Evolutionary conservation across 2,888 invertebrate genomes (phyloP).

Genomic region (Cosmorhoe ocellata): DNA sequence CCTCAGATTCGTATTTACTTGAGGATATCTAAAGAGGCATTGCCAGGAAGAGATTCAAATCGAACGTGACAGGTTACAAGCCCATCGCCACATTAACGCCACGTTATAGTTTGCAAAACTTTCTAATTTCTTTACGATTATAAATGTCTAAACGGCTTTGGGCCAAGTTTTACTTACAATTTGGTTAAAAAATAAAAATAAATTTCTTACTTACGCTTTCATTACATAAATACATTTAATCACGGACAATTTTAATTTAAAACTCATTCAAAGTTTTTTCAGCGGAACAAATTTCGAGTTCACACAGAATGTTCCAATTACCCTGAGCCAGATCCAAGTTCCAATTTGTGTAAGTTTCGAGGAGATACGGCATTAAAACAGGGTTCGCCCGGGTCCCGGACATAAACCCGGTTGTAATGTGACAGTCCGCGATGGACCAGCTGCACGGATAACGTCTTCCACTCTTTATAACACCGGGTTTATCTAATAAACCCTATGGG

Average conservation of each 20-base stretch:
- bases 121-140: too few relatives aligned
- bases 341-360: constrained; percentile 58
- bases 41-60: too few relatives aligned
- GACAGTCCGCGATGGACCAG: constrained; percentile 61
- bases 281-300: constrained; percentile 40
- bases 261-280: constrained; percentile 20
- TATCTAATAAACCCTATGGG: constrained; percentile 64
- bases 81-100: too few relatives aligned
- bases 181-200: too few relatives aligned
- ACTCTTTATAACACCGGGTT: constrained; percentile 61
- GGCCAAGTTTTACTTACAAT: too few relatives aligned
- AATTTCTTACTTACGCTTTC: too few relatives aligned
- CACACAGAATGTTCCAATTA: constrained; percentile 50
- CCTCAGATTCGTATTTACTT: too few relatives aligned
- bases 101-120: too few relatives aligned
- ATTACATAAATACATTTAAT: neutral
- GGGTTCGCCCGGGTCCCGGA: constrained; percentile 41
- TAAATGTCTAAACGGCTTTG: too few relatives aligned
- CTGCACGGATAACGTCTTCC: constrained; percentile 60
- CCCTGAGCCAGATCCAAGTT: constrained; percentile 46
- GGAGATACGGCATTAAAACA: constrained; percentile 45
- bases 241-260: constrained; percentile 11
- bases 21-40: too few relatives aligned
- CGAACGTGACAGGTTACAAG: too few relatives aligned
- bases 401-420: constrained; percentile 67